Conservation (phyloP, 2,113 vertebrate genomes). For the Dryoscopus gambensis region DNA sequence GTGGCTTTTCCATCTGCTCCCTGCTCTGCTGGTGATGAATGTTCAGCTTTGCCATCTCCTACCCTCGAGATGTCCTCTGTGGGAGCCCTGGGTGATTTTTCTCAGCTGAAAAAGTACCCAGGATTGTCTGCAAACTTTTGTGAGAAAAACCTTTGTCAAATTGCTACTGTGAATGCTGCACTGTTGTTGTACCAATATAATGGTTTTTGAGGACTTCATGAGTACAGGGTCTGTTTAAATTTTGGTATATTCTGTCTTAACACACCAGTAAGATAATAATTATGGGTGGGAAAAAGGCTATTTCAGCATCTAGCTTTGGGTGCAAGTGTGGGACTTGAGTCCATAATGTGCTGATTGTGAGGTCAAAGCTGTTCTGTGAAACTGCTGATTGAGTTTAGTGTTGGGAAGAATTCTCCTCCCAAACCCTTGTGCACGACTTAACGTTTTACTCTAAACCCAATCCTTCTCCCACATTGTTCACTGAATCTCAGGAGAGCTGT, state of each 20-base stretch:
- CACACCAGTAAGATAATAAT: not conserved
- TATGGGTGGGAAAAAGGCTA: not conserved
- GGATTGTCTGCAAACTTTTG: not conserved
- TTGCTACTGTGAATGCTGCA: rapidly evolving
- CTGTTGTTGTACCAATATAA: rapidly evolving
- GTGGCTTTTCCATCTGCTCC: constrained; percentile 50
- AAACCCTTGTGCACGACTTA: rapidly evolving
- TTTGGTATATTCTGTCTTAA: not conserved
- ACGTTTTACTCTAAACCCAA: not conserved
- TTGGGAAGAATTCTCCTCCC: not conserved
- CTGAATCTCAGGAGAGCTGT: not conserved
- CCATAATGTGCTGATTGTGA: rapidly evolving
- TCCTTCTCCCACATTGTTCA: not conserved
- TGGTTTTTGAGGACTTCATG: not conserved
- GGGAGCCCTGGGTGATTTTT: not conserved
- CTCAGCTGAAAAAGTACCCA: not conserved
- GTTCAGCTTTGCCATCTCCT: not conserved
- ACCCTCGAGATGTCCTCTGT: not conserved
- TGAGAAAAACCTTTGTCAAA: not conserved
- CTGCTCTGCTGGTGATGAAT: not conserved
- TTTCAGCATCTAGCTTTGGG: not conserved
- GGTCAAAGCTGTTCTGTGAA: not conserved
- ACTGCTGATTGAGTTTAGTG: not conserved
- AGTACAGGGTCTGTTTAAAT: not conserved
- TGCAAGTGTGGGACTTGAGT: not conserved